Evolutionary conservation across 2,113 vertebrate genomes (phyloP).

Genomic region (Lontra canadensis): DNA sequence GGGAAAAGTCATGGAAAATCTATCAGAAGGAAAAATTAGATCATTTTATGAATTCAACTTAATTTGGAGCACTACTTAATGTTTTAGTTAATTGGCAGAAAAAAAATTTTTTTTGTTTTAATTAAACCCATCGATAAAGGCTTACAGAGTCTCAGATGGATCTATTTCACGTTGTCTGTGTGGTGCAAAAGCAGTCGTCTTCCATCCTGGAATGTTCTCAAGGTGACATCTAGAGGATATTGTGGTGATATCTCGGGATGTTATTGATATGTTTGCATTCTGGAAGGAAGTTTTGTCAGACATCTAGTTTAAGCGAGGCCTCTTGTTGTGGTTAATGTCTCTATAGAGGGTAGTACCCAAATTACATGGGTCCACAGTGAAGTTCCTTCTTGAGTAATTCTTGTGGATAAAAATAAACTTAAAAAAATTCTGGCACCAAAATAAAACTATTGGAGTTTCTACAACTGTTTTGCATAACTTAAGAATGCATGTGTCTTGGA

Average conservation of each 20-base stretch:
- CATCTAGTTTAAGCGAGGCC: neutral
- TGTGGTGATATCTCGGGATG: constrained; percentile 68
- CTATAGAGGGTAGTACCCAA: neutral
- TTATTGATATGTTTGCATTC: constrained; percentile 24
- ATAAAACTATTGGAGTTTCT: neutral
- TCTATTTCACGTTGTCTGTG: neutral
- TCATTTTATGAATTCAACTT: constrained; percentile 38
- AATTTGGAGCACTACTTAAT: constrained; percentile 31
- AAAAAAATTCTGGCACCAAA: neutral
- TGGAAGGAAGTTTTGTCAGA: neutral
- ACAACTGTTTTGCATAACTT: neutral
- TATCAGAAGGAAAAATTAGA: neutral
- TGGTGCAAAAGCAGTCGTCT: neutral
- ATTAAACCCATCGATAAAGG: neutral
- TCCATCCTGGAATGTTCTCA: constrained; percentile 73
- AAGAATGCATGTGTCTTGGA: neutral
- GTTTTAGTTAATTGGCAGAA: constrained; percentile 26
- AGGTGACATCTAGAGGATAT: constrained; percentile 80
- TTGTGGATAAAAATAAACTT: neutral
- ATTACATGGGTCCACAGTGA: neutral
- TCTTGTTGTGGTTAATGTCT: neutral
- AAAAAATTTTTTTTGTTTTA: neutral
- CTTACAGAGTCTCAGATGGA: neutral
- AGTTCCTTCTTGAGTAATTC: neutral
- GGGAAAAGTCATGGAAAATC: neutral